These are phyloP conservation scores for Oreotrochilus melanogaster DNA, from an alignment of 2,113 vertebrate species.

Conservation along the genomic window DNA sequence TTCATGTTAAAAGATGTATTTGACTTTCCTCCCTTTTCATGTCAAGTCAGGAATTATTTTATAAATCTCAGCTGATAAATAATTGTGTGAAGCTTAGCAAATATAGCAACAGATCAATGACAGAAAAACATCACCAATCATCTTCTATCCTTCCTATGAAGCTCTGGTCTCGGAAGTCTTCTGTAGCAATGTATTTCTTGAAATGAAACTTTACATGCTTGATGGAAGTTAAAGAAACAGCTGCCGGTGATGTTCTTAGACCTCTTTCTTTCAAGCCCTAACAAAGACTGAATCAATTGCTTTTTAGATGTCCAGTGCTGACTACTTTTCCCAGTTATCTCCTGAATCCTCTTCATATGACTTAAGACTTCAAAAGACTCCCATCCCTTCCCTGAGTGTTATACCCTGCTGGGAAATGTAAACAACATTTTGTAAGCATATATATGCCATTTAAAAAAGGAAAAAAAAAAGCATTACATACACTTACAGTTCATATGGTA, in stretches of 20 bases:
- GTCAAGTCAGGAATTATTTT: constrained; percentile 36
- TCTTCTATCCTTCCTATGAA: neutral
- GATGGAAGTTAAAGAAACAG: constrained; percentile 61
- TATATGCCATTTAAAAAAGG: neutral
- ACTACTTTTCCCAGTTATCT: neutral
- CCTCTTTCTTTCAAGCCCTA: neutral
- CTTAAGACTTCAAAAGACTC: neutral
- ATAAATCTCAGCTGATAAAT: constrained; percentile 16
- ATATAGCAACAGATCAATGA: neutral
- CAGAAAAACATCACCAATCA: neutral
- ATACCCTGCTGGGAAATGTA: neutral
- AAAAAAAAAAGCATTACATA: neutral
- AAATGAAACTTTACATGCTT: neutral
- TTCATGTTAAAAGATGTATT: constrained; percentile 34
- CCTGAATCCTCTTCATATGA: neutral
- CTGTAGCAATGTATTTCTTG: neutral
- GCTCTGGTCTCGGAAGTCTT: neutral
- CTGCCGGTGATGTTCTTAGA: neutral
- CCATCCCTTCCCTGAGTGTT: neutral
- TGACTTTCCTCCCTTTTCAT: neutral
- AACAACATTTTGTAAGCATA: neutral
- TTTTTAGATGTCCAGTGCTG: neutral
- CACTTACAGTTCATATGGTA: neutral
- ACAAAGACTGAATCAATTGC: neutral
- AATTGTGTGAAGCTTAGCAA: neutral